Percentiles rank a stretch among this genome's conserved stretches.
These are phyloP conservation scores for Penaeus japonicus DNA, from an alignment of 1,140 invertebrate genomes.

Conservation along the genomic window DNA sequence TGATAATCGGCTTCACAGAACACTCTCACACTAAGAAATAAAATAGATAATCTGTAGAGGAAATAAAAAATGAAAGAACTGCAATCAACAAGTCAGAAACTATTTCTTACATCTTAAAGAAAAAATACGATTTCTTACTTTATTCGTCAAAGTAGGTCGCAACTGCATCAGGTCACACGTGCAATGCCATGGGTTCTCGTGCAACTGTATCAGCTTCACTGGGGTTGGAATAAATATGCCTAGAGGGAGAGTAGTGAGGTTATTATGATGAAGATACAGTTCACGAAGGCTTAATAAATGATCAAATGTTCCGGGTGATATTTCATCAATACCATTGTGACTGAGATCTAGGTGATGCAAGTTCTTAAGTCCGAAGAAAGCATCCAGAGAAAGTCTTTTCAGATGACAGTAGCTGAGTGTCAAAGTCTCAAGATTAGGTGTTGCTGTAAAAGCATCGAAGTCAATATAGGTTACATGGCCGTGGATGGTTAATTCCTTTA, in stretches of 20 bases:
- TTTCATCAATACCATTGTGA: slow-evolving; percentile 29
- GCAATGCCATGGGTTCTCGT: slow-evolving; percentile 54
- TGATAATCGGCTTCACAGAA: not conserved
- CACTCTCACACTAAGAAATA: not conserved
- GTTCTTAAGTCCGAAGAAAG: slow-evolving; percentile 45
- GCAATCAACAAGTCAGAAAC: not conserved
- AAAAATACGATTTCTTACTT: slow-evolving; percentile 18
- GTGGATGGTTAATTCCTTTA: slow-evolving; percentile 46
- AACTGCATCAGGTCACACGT: slow-evolving; percentile 45
- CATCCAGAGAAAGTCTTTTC: slow-evolving; percentile 33
- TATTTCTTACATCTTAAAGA: not conserved
- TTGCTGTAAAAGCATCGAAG: slow-evolving; percentile 48
- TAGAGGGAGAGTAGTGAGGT: slow-evolving; percentile 44
- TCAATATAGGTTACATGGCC: slow-evolving; percentile 41
- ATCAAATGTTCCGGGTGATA: slow-evolving; percentile 51
- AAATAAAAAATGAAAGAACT: not conserved
- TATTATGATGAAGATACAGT: slow-evolving; percentile 47
- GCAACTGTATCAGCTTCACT: slow-evolving; percentile 46
- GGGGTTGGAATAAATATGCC: slow-evolving; percentile 40
- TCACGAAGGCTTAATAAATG: slow-evolving; percentile 39
- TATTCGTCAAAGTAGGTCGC: slow-evolving; percentile 44
- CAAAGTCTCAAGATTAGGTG: slow-evolving; percentile 26
- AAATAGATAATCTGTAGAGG: not conserved
- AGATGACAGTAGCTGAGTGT: slow-evolving; percentile 44
- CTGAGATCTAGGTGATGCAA: slow-evolving; percentile 43